These are phyloP conservation scores for Neolamprologus modestus DNA, from an alignment of 2,113 vertebrate genomes.

Conservation along the genomic window DNA sequence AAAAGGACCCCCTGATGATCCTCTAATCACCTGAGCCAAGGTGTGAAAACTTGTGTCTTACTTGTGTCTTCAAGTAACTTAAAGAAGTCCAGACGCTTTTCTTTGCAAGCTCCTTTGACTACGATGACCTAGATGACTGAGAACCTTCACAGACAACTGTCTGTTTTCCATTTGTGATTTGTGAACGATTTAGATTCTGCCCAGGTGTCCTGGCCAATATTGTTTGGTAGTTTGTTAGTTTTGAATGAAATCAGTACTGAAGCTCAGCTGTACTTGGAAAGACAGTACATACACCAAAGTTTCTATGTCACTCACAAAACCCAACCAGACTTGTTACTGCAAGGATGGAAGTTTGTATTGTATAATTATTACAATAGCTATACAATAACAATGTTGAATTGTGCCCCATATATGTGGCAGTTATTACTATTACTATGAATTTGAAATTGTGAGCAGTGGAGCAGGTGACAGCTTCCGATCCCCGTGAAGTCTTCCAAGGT, in stretches of 20 bases:
- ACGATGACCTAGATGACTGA: no score
- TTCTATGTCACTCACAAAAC: not conserved
- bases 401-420: conserved; percentile 16
- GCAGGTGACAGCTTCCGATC: not conserved
- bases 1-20: no score
- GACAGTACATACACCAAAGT: not conserved
- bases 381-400: conserved; percentile 39
- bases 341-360: conserved; percentile 10
- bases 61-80: no score
- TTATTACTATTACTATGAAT: conserved; percentile 24
- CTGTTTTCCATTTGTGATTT: not conserved
- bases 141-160: not conserved
- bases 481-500: not conserved
- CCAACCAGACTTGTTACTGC: fast-evolving
- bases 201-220: not conserved
- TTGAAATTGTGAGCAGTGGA: not conserved
- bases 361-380: conserved; percentile 46
- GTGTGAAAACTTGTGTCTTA: no score
- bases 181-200: not conserved
- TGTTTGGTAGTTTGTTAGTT: not conserved
- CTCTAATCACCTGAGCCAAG: no score
- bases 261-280: not conserved
- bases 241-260: not conserved
- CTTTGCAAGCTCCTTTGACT: no score
- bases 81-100: no score